These are phyloP conservation scores for Colinus virginianus DNA, from an alignment of 2,113 vertebrate species.

Conservation along the genomic window DNA sequence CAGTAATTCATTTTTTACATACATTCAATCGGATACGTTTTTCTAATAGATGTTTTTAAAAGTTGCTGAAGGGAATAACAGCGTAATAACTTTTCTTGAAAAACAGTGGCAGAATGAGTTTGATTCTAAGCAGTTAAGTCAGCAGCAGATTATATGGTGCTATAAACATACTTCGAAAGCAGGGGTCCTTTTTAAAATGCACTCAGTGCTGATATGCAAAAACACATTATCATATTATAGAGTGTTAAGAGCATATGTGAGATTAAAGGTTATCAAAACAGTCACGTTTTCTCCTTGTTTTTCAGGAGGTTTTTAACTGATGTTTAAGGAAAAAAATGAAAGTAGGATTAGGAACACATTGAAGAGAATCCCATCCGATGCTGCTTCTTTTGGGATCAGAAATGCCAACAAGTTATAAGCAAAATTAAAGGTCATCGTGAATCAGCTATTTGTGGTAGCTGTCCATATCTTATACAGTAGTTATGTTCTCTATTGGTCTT, in stretches of 20 bases:
- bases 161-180: slow-evolving; percentile 19
- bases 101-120: neutral
- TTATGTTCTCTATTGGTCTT: neutral
- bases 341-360: neutral
- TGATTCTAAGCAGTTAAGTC: neutral
- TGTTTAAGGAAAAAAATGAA: neutral
- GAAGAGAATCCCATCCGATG: neutral
- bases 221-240: neutral
- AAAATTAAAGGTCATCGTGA: neutral
- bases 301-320: neutral
- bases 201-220: neutral
- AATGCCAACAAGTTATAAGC: neutral
- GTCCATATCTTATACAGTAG: neutral
- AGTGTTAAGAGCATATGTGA: neutral
- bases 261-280: neutral
- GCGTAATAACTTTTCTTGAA: neutral
- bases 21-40: neutral
- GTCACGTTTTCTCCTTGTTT: neutral
- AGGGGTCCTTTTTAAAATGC: slow-evolving; percentile 36
- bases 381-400: neutral
- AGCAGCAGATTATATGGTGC: slow-evolving; percentile 46
- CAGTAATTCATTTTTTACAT: slow-evolving; percentile 9
- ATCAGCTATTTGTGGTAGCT: neutral
- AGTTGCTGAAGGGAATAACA: neutral
- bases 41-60: neutral